phyloP scores from a whole-genome alignment of 2,888 invertebrate genomes.

The Lamellibrachia columna region DNA sequence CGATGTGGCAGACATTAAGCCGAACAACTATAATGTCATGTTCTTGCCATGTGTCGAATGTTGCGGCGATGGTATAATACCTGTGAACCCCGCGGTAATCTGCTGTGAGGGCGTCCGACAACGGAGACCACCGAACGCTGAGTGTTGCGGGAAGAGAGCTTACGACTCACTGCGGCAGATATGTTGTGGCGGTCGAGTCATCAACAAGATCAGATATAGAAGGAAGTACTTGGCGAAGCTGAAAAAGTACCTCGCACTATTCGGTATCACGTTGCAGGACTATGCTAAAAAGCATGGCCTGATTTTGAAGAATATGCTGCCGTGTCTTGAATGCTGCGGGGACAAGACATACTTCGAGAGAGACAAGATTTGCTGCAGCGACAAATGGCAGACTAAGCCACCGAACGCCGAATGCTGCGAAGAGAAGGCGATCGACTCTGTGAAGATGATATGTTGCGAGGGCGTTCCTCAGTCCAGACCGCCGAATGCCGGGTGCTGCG shows the following conservation, averaged over 20 bases:
- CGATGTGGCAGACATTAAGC: not conserved
- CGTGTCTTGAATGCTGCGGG: not conserved
- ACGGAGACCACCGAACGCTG: not conserved
- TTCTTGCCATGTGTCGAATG: not conserved
- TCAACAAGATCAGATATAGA: not conserved
- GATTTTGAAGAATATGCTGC: not conserved
- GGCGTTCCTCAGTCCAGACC: not conserved
- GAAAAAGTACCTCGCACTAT: not conserved
- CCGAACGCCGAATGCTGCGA: not conserved
- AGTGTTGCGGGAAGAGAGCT: not conserved
- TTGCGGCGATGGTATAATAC: not conserved
- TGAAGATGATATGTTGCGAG: not conserved
- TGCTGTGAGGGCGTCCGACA: not conserved
- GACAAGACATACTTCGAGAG: not conserved
- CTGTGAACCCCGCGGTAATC: not conserved
- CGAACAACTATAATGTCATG: not conserved
- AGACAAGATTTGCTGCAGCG: not conserved
- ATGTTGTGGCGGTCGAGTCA: not conserved
- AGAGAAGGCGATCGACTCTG: not conserved
- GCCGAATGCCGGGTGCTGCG: not conserved
- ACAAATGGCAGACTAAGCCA: not conserved
- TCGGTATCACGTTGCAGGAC: not conserved
- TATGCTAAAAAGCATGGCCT: not conserved
- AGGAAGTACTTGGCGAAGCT: not conserved
- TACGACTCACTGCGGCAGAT: not conserved